These are phyloP conservation scores for Microtus pennsylvanicus DNA, from an alignment of 2,113 vertebrate genomes.

Conservation along the genomic window DNA sequence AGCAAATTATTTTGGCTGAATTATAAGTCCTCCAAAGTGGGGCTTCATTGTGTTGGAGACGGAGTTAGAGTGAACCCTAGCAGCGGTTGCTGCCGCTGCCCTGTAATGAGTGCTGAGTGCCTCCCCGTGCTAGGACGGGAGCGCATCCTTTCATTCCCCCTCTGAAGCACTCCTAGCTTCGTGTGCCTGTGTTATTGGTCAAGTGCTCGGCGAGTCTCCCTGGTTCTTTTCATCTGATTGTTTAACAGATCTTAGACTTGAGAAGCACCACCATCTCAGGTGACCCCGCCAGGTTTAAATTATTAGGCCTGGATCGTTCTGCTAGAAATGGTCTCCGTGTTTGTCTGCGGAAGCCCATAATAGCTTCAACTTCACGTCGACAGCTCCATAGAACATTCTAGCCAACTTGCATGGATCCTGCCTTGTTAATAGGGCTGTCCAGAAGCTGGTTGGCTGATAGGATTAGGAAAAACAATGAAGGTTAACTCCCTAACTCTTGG, in stretches of 20 bases:
- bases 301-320: conserved; percentile 67
- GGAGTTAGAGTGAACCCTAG: conserved; percentile 66
- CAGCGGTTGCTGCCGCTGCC: conserved; percentile 1
- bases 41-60: conserved; percentile 73
- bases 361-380: conserved; percentile 69
- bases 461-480: conserved; percentile 13
- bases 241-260: conserved; percentile 65
- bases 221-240: conserved; percentile 75
- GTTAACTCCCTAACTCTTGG: not conserved
- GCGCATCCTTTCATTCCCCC: conserved; percentile 70
- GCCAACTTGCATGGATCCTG: conserved; percentile 36
- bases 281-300: conserved; percentile 61
- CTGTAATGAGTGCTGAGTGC: conserved; percentile 74
- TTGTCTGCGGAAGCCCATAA: conserved; percentile 71
- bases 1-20: conserved; percentile 83
- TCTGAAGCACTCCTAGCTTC: conserved; percentile 71
- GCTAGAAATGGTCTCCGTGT: conserved; percentile 71
- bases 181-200: conserved; percentile 67
- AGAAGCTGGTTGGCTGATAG: conserved; percentile 42
- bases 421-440: conserved; percentile 30
- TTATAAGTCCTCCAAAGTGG: conserved; percentile 73
- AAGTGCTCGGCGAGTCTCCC: conserved; percentile 69
- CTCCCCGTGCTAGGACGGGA: conserved; percentile 44
- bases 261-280: conserved; percentile 59
- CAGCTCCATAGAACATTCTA: conserved; percentile 17